Evolutionary conservation across 2,113 vertebrate genomes (phyloP).

Genomic region (Triplophysa rosa): DNA sequence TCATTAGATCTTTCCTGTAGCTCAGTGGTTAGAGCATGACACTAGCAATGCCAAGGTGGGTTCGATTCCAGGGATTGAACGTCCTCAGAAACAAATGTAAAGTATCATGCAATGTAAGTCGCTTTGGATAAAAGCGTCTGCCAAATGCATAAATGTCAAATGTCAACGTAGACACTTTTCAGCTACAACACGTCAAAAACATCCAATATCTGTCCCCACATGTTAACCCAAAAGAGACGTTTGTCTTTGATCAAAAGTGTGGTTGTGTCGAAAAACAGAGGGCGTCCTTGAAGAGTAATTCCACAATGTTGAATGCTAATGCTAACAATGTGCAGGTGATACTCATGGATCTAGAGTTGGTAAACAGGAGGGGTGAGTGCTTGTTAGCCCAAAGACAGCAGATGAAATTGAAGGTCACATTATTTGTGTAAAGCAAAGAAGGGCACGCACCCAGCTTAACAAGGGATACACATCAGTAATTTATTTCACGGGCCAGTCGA

Average conservation of each 20-base stretch:
- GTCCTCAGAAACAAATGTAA: too few relatives aligned
- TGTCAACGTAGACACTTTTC: background rate
- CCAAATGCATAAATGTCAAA: too few relatives aligned
- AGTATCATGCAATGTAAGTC: too few relatives aligned
- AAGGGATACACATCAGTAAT: slow-evolving; percentile 63
- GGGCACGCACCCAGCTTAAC: slow-evolving; percentile 50
- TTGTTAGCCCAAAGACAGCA: slow-evolving; percentile 53
- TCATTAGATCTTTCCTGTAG: too few relatives aligned
- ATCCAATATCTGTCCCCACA: background rate
- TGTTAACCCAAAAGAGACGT: background rate
- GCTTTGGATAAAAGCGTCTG: too few relatives aligned
- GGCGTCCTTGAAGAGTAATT: slow-evolving; percentile 8
- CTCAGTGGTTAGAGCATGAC: too few relatives aligned
- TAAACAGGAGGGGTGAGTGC: slow-evolving; percentile 17
- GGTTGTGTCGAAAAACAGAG: slow-evolving; percentile 9
- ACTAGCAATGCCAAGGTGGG: too few relatives aligned
- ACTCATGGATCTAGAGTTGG: background rate
- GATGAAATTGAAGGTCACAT: slow-evolving; percentile 50
- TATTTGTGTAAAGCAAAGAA: slow-evolving; percentile 52
- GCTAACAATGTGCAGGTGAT: background rate
- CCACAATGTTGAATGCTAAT: background rate
- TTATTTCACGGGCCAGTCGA: slow-evolving; percentile 55
- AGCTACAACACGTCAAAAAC: background rate
- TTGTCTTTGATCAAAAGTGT: background rate
- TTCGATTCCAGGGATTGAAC: too few relatives aligned